These are phyloP conservation scores for Hydractinia echinata DNA, from an alignment of 30 jellyfish, hydroid and myxozoan genomes.

Conservation along the genomic window DNA sequence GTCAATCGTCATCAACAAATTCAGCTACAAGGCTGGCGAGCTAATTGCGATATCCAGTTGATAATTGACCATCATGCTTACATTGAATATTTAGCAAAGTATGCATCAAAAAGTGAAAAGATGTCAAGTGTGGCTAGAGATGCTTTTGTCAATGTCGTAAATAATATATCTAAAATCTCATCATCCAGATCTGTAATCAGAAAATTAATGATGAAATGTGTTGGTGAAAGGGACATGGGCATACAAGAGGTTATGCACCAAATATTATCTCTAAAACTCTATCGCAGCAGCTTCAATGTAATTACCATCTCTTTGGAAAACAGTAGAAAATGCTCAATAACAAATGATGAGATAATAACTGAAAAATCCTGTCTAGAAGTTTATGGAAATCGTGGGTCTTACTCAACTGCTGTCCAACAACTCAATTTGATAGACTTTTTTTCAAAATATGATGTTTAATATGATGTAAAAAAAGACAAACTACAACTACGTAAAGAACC, in stretches of 20 bases:
- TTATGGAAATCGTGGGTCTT: no score
- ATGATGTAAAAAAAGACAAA: no score
- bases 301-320: no score
- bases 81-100: conserved; percentile 53
- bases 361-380: no score
- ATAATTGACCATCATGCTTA: conserved; percentile 49
- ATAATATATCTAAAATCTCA: conserved; percentile 15
- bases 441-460: no score
- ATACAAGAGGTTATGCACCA: conserved; percentile 68
- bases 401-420: no score
- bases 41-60: conserved; percentile 57
- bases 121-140: conserved; percentile 35
- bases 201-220: conserved; percentile 49
- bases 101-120: conserved; percentile 52
- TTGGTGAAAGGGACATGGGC: conserved; percentile 60
- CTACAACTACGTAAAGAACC: no score
- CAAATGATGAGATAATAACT: no score
- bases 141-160: conserved; percentile 47
- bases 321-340: no score
- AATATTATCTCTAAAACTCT: conserved; percentile 36
- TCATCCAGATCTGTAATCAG: conserved; percentile 24
- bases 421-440: no score
- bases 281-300: no score
- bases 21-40: conserved; percentile 55
- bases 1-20: conserved; percentile 51